A percentile compares a stretch with the other conserved stretches of the same genome.
phyloP scores from a whole-genome alignment of 2,888 invertebrate species.

The Lasiommata megera region DNA sequence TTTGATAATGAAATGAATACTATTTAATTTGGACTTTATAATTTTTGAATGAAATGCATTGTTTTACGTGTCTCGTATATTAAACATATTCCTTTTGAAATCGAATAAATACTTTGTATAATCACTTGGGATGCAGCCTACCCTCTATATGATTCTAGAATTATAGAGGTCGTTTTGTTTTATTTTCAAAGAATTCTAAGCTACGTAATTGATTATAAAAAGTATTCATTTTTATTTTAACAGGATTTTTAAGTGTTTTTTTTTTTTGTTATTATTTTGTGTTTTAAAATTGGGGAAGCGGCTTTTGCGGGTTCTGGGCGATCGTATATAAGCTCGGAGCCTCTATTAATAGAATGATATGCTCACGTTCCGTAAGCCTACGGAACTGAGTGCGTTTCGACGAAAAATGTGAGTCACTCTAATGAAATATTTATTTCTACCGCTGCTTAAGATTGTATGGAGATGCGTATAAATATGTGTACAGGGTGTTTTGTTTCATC shows the following conservation, averaged over 20 bases:
- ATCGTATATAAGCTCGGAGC: constrained; percentile 6
- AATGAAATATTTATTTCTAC: constrained; percentile 58
- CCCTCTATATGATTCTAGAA: constrained; percentile 23
- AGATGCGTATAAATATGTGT: constrained; percentile 46
- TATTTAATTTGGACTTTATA: too few relatives aligned
- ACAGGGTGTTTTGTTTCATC: not conserved
- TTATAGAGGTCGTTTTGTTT: constrained; percentile 10
- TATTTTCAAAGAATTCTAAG: constrained; percentile 19
- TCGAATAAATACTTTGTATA: constrained; percentile 5
- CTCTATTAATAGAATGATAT: constrained; percentile 7
- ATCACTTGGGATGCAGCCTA: constrained; percentile 19
- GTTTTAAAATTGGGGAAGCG: not conserved
- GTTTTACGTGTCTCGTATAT: not conserved
- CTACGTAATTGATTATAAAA: constrained; percentile 13
- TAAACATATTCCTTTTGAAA: not conserved
- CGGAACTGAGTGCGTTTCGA: constrained; percentile 15
- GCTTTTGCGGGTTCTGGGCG: constrained; percentile 16
- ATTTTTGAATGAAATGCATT: too few relatives aligned
- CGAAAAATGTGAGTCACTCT: constrained; percentile 71
- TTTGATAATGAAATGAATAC: too few relatives aligned
- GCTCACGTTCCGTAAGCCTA: not conserved
- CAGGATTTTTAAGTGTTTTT: not conserved
- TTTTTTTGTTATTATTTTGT: not conserved
- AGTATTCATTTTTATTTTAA: not conserved
- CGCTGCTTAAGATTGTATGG: constrained; percentile 67